A percentile compares a stretch with the other conserved stretches of the same genome.
phyloP scores from a whole-genome alignment of 2,797 vertebrate species.

The Hydrocynus forskahlii region DNA sequence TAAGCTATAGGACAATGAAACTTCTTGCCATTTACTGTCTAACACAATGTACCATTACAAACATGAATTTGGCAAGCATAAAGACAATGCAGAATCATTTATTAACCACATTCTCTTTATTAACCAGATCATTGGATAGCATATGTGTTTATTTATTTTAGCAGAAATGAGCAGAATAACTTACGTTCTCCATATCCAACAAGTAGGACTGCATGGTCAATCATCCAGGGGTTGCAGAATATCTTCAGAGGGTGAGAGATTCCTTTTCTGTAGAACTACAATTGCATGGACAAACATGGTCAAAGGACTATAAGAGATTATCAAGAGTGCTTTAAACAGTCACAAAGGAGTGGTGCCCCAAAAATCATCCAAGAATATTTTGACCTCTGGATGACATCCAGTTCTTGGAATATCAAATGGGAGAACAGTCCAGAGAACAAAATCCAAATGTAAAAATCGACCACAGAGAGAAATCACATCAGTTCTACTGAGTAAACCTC shows the following conservation, averaged over 20 bases:
- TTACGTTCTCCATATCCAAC: conserved; percentile 89
- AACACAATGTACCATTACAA: too few species aligned
- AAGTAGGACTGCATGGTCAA: conserved; percentile 89
- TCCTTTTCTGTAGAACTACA: conserved; percentile 87
- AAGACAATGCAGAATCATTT: too few species aligned
- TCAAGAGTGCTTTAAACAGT: not conserved
- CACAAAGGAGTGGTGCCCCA: not conserved
- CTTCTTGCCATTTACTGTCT: too few species aligned
- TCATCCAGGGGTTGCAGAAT: conserved; percentile 90
- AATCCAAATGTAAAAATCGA: not conserved
- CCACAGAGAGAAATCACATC: not conserved
- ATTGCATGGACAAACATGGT: not conserved
- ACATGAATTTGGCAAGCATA: too few species aligned
- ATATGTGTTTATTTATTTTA: too few species aligned
- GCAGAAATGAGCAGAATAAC: not conserved
- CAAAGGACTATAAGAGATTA: not conserved
- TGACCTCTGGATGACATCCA: not conserved
- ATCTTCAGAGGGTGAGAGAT: conserved; percentile 86
- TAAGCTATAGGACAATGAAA: too few species aligned
- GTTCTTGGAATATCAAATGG: not conserved
- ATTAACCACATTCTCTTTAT: too few species aligned
- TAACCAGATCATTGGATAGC: too few species aligned
- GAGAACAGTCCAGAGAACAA: not conserved
- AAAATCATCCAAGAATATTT: not conserved
- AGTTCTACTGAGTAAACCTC: not conserved